These are phyloP conservation scores for Mesocentrotus franciscanus DNA, from an alignment of 53 echinoderm and acorn worm genomes.

Conservation along the genomic window DNA sequence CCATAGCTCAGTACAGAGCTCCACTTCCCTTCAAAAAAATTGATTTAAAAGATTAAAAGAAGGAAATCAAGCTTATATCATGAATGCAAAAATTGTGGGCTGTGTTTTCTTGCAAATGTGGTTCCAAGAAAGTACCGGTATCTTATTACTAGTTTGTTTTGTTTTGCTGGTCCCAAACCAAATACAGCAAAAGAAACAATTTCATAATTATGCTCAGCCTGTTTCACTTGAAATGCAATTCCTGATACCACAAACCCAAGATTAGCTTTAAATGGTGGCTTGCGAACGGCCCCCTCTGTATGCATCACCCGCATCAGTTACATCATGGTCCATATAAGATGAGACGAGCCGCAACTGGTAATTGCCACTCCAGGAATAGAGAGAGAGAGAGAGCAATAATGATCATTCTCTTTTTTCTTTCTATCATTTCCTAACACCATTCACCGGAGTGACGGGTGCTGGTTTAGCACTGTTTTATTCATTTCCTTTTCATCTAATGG, in stretches of 20 bases:
- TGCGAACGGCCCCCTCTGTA: not conserved
- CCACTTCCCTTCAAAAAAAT: too few relatives aligned
- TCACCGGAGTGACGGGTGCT: too few relatives aligned
- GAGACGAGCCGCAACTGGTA: not conserved
- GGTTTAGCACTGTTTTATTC: too few relatives aligned
- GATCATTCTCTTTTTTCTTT: not conserved
- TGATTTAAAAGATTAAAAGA: too few relatives aligned
- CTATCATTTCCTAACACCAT: not conserved
- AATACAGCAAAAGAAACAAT: not conserved
- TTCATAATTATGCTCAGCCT: not conserved
- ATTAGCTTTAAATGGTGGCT: not conserved
- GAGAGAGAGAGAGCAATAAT: not conserved
- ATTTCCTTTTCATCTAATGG: too few relatives aligned
- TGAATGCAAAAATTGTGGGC: too few relatives aligned
- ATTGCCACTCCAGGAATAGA: conserved; percentile 34
- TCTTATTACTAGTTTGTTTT: not conserved
- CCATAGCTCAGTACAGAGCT: too few relatives aligned
- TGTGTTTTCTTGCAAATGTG: not conserved
- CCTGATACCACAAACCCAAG: not conserved
- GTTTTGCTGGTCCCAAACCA: not conserved
- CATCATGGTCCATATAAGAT: conserved; percentile 31
- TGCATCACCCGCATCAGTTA: not conserved
- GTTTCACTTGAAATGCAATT: not conserved
- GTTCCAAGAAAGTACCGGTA: not conserved
- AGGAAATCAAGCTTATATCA: too few relatives aligned